Evolutionary conservation across 2,113 vertebrate genomes (phyloP).

Genomic region (Zosterops borbonicus): DNA sequence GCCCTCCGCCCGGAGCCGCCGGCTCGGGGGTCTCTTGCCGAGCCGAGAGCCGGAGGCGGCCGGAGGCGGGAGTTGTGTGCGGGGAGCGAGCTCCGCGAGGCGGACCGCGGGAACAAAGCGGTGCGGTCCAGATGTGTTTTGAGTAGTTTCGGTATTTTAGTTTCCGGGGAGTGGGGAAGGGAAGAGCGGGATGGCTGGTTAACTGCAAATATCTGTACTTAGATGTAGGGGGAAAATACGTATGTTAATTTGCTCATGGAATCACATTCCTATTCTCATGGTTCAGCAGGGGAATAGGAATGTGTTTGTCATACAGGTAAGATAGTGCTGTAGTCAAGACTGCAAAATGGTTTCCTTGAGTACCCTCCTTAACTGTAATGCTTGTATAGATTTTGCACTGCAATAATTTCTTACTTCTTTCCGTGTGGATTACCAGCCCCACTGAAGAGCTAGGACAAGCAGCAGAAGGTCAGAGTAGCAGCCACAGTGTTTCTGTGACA

Average conservation of each 20-base stretch:
- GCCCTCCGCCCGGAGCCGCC: background rate
- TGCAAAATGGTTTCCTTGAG: constrained; percentile 65
- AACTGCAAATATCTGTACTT: background rate
- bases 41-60: background rate
- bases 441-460: background rate
- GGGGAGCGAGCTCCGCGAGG: background rate
- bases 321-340: background rate
- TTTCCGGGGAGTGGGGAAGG: background rate
- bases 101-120: constrained; percentile 50
- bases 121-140: background rate
- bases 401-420: background rate
- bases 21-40: background rate
- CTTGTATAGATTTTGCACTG: background rate
- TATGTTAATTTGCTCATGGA: background rate
- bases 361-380: background rate
- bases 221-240: background rate
- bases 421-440: background rate
- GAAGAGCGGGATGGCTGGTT: background rate
- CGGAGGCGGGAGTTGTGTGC: background rate
- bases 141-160: constrained; percentile 16
- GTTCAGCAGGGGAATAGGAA: background rate
- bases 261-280: background rate
- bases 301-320: background rate
- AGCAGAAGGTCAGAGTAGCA: background rate
- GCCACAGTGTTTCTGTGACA: background rate